Base-by-base conservation (phyloP, 2,113 vertebrate species). In the Neomonachus schauinslandi region DNA sequence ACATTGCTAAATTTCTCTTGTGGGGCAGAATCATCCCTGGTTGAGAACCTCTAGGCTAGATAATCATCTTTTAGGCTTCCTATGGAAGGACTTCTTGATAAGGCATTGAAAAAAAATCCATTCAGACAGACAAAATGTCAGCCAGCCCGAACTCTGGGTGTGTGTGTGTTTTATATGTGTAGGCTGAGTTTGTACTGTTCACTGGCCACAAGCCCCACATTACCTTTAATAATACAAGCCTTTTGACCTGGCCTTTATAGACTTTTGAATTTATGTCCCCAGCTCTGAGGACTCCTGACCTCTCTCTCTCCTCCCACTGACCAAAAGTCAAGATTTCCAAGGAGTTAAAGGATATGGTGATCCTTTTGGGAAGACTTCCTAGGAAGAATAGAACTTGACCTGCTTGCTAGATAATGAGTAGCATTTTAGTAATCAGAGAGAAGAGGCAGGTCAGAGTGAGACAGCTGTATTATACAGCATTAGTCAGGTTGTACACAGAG, bases 351-450 rank as follows among this genome's bases (percentile, higher is more conserved):
- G 39, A 85, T 71, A 46, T 65, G 71, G 15, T 84, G 63, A 89
- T 59, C 33, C 24, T 97, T 94, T 89, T 12, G 51, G 71, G 55
- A 89, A 61, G 39, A 67, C 31, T 83, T 71, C 51, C 7, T 39
- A 88, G 59, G 22, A 88, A 80, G 71, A 92, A 74, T 82, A 72
- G 49, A 91, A 65, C 49, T 72, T 95, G 63, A 74, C 33, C 53
- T 93, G n/a, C 53, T 94, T 94, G 46, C 57, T 85, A 22, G 49
- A 89, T 83, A 96, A 74, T 83, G 84, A 39, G 18, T 76, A 76
- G 61, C 26, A 83, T 77, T 87, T 85, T 92, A 74, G 55, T 74
- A 65, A 88, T 79, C 67, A 53, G 86, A 91, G 74, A 11, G 36
- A 87, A 91, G 81, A 18, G 36, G 49, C 67, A 42, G n/a, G 24